phyloP scores from a whole-genome alignment of 1,140 invertebrate species.

The Nasonia giraulti region DNA sequence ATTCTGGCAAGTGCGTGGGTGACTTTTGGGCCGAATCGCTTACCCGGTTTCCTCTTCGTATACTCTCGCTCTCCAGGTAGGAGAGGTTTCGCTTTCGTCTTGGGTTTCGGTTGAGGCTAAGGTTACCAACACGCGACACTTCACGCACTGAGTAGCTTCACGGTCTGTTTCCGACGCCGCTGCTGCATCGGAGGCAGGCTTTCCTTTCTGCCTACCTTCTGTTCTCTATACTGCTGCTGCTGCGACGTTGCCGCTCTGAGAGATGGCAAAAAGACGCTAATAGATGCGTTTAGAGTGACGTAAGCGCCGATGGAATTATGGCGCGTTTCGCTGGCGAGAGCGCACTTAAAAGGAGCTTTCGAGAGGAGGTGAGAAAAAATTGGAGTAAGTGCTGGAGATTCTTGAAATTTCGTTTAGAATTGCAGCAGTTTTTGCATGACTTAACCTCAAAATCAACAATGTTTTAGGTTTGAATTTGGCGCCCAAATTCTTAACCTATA shows the following conservation, averaged over 20 bases:
- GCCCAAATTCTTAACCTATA: neutral
- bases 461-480: neutral
- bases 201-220: neutral
- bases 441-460: no score
- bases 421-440: no score
- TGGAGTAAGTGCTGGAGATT: no score
- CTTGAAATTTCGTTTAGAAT: no score
- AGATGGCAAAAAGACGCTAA: neutral
- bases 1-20: constrained; percentile 44
- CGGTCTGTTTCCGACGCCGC: constrained; percentile 64
- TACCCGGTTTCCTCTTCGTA: constrained; percentile 56
- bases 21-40: constrained; percentile 53
- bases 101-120: constrained; percentile 57
- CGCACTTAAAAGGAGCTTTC: no score
- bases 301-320: neutral
- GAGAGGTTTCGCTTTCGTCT: constrained; percentile 44
- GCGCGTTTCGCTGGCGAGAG: no score
- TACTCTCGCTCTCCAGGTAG: neutral
- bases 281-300: constrained; percentile 6
- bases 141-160: constrained; percentile 66
- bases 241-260: neutral
- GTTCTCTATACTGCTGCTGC: neutral
- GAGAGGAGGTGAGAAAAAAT: no score
- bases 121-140: constrained; percentile 69
- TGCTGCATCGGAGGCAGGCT: constrained; percentile 21